A percentile compares a stretch with the other conserved stretches of the same genome.
phyloP scores from a whole-genome alignment of 2,113 vertebrate genomes.

The Solea solea region DNA sequence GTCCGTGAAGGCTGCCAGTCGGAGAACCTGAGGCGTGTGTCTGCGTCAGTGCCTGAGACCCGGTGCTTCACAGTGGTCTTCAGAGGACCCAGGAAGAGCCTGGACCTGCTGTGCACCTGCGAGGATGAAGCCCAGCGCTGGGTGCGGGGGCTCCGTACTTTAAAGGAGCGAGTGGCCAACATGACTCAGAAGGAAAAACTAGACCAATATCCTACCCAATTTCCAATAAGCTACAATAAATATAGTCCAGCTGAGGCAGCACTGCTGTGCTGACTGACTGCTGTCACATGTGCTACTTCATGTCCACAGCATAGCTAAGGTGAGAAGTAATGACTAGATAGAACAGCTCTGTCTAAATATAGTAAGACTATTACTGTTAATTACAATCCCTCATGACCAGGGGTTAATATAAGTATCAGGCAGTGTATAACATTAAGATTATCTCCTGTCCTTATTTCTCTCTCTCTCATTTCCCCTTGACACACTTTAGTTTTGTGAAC shows the following conservation, averaged over 20 bases:
- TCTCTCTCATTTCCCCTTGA: neutral
- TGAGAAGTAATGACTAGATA: conserved; percentile 40
- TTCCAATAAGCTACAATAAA: conserved; percentile 37
- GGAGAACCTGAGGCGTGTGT: conserved; percentile 85
- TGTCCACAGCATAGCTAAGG: conserved; percentile 52
- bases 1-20: conserved; percentile 91
- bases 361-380: conserved; percentile 47
- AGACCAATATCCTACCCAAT: conserved; percentile 92
- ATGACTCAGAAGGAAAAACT: conserved; percentile 95
- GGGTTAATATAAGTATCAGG: conserved; percentile 22
- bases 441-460: neutral
- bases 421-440: neutral
- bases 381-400: conserved; percentile 36
- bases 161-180: conserved; percentile 84
- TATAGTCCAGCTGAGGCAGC: conserved; percentile 48
- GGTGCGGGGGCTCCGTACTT: conserved; percentile 88
- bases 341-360: conserved; percentile 61
- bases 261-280: conserved; percentile 42
- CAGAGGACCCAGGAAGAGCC: conserved; percentile 87
- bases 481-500: conserved; percentile 8
- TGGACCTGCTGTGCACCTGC: conserved; percentile 86
- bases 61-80: conserved; percentile 93
- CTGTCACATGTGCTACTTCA: conserved; percentile 42
- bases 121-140: conserved; percentile 88
- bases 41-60: conserved; percentile 78